phyloP scores from a whole-genome alignment of 92 coral and sea anemone species.

The Palythoa grandis region DNA sequence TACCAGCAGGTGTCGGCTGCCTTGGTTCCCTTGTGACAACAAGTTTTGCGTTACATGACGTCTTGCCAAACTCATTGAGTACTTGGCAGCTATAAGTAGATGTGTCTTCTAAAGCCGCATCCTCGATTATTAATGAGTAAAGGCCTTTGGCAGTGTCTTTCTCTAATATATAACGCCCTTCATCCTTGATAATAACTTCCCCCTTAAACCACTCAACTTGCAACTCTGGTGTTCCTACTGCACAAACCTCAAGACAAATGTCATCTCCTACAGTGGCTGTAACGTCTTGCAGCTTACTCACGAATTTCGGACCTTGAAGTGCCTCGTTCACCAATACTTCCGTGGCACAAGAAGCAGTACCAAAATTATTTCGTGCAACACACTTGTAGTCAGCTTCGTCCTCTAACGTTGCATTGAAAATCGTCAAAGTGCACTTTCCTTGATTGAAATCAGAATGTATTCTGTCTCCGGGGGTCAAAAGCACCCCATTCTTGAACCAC shows the following conservation, averaged over 20 bases:
- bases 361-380: constrained; percentile 84
- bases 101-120: constrained; percentile 58
- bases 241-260: constrained; percentile 65
- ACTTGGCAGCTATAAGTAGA: constrained; percentile 72
- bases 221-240: constrained; percentile 72
- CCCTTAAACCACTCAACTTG: constrained; percentile 81
- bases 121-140: constrained; percentile 66
- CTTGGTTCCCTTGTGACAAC: constrained; percentile 54
- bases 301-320: constrained; percentile 60
- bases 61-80: constrained; percentile 62
- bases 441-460: constrained; percentile 62
- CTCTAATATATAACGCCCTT: constrained; percentile 70
- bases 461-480: constrained; percentile 62
- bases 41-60: constrained; percentile 70
- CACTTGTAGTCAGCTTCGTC: constrained; percentile 94
- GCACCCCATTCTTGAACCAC: constrained; percentile 91
- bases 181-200: constrained; percentile 63
- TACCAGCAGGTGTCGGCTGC: constrained; percentile 39
- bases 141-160: constrained; percentile 74
- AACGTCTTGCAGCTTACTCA: constrained; percentile 68
- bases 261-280: constrained; percentile 70
- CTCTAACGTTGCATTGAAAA: constrained; percentile 60
- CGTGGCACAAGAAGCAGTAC: constrained; percentile 80
- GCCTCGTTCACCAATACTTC: constrained; percentile 85
- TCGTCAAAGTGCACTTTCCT: constrained; percentile 60